Evolutionary conservation across 2,113 vertebrate species (phyloP), one percentile per base, ranked within the genome.

Genomic region (Oncorhynchus keta): DNA sequence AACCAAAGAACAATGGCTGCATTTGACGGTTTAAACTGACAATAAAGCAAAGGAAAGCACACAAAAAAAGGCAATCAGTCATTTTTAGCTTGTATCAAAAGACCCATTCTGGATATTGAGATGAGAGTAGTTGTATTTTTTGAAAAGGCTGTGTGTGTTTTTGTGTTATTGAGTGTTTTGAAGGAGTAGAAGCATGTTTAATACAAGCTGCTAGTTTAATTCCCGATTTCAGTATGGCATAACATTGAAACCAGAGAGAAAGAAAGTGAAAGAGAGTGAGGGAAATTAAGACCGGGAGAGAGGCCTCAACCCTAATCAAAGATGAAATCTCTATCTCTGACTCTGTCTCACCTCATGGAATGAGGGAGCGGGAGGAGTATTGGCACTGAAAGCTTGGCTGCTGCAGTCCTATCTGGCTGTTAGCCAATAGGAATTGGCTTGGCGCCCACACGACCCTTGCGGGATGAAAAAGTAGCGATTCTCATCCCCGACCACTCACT

Each of bases 1-100:
- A 55, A 75, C 55, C 73, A 82, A 88, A 83, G 76, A 87, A 84
- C 84, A 85, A 78, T 75, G 80, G 75, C 75, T 71, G 78, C 84
- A 81, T 85, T 78, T 87, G 81, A 85, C 82, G 81, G 78, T 87
- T 86, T 82, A 79, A 86, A 76, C 8, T 20, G 80, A 77, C 14
- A 76, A 88, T 86, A 76, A 85, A 83, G 81, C 83, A 84, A 62
- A 78, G 22, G 81, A 81, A 81, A 78, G 72, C 9, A 74, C 81
- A 79, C 77, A 62, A 85, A 81, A 88, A 79, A 89, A 88, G 84
- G 84, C 79, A 81, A 79, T 87, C 78, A 78, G 59, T 79, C 82
- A 82, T 88, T 88, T 86, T 81, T 76, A 83, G 73, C 81, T 76
- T 70, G 73, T 85, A 24, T 90, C 81, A 84, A 88, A 86, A 76